These are phyloP conservation scores for Arctopsyche grandis DNA, from an alignment of 1,140 invertebrate genomes.

Conservation along the genomic window DNA sequence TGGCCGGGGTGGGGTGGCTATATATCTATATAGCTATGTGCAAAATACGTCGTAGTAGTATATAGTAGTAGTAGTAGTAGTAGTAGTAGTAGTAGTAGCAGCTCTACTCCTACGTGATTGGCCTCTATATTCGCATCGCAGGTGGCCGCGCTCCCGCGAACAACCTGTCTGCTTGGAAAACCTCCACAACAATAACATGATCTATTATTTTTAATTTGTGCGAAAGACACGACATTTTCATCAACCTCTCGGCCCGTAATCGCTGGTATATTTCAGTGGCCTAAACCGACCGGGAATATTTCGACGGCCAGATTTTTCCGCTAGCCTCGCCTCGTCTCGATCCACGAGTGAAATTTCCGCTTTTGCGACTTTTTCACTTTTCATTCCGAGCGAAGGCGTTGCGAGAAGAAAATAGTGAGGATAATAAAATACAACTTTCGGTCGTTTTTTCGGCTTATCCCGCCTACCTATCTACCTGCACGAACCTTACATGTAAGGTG, in stretches of 20 bases:
- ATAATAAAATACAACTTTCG: not conserved
- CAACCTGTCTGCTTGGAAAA: not conserved
- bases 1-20: not conserved
- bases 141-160: not conserved
- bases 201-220: not conserved
- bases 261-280: not conserved
- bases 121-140: conserved; percentile 24
- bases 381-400: not conserved
- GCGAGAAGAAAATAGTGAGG: not conserved
- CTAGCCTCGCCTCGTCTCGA: not conserved
- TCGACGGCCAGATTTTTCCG: no score
- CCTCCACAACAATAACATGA: not conserved
- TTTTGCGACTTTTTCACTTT: not conserved
- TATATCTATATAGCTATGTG: not conserved
- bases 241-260: not conserved
- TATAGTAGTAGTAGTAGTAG: no score
- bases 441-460: not conserved
- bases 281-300: no score
- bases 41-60: no score
- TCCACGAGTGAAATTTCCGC: not conserved
- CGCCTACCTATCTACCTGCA: no score
- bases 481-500: not conserved
- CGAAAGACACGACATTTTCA: not conserved
- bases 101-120: conserved; percentile 20
- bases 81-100: no score